Base-by-base conservation (phyloP, 1,140 invertebrate genomes). In the Trachymyrmex cornetzi region DNA sequence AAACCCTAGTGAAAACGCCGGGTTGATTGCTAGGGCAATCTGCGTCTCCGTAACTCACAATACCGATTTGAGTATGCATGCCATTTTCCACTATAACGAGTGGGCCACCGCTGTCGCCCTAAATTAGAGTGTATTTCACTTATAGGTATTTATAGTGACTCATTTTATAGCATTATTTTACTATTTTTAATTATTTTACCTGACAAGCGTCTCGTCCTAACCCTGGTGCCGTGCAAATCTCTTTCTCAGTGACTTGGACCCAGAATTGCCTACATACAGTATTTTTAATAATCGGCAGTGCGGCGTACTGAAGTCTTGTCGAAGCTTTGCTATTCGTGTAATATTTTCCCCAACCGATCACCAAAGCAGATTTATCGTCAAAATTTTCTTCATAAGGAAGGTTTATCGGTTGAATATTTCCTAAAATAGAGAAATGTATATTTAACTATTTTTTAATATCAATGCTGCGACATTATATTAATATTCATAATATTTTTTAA, bases 31-130 rank as follows among this genome's bases (percentile, higher is more conserved):
- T 88, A 7, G 89, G 89, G 53, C 89, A 91, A 27, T 50, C 19
- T 22, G 2, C 24, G 19, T 90, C 85, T 12, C 90, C 87, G 53
- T 87, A 90, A 82, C 90, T 90, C 0, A 89, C 89, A n/a, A 91
- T 85, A 6, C 90, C 90, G 12, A 91, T 57, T 86, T 91, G 90
- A 19, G 89, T 0, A 7, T 77, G 53, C 19, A 75, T 27, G n/a
- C 75, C 75, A 2, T 85, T 59, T 3, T 64, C 14, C 3, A 6
- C 6, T 19, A 89, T 75, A 11, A 87, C 38, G 4, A 91, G 74
- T 50, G 90, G 87, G 22, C 89, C 89, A n/a, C 90, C 89, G 24
- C 89, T 91, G 22, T 91, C 90, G 4, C 87, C 89, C 88, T 90
- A 50, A 24, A 63, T n/a, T n/a, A n/a, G n/a, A n/a, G n/a, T n/a